A percentile compares a stretch with the other conserved stretches of the same genome.
Evolutionary conservation across 1,140 invertebrate species (phyloP).

Genomic region (Drosophila aff.): DNA sequence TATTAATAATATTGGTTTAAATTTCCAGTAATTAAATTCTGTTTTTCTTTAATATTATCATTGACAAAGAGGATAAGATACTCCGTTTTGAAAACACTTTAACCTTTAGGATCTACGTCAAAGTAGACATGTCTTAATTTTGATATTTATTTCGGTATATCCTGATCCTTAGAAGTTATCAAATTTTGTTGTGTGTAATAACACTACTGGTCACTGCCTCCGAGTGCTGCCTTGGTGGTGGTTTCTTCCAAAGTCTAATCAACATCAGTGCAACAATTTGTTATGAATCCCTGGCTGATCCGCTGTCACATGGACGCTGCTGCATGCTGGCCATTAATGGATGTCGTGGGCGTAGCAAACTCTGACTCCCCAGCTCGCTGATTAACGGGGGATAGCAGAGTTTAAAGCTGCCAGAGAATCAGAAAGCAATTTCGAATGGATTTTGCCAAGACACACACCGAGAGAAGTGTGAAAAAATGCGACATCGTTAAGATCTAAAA

Average conservation of each 20-base stretch:
- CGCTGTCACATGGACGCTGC: conserved; percentile 49
- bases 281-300: conserved; percentile 60
- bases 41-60: neutral
- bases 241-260: conserved; percentile 57
- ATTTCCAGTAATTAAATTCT: neutral
- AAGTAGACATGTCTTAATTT: neutral
- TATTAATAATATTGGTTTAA: neutral
- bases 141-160: neutral
- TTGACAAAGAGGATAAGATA: neutral
- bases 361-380: conserved; percentile 6
- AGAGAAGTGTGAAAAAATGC: neutral
- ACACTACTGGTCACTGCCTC: conserved; percentile 37
- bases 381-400: conserved; percentile 2
- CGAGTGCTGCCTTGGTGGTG: conserved; percentile 37
- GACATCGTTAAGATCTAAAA: neutral
- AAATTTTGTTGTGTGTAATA: neutral
- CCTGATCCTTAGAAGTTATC: neutral
- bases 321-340: conserved; percentile 63
- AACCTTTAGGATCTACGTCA: neutral
- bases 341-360: conserved; percentile 62
- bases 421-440: conserved; percentile 21
- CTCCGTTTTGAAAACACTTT: neutral
- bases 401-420: conserved; percentile 26
- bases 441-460: neutral
- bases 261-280: conserved; percentile 77